Evolutionary conservation across 2,113 vertebrate genomes (phyloP).

Genomic region (Phyllostomus hastatus): DNA sequence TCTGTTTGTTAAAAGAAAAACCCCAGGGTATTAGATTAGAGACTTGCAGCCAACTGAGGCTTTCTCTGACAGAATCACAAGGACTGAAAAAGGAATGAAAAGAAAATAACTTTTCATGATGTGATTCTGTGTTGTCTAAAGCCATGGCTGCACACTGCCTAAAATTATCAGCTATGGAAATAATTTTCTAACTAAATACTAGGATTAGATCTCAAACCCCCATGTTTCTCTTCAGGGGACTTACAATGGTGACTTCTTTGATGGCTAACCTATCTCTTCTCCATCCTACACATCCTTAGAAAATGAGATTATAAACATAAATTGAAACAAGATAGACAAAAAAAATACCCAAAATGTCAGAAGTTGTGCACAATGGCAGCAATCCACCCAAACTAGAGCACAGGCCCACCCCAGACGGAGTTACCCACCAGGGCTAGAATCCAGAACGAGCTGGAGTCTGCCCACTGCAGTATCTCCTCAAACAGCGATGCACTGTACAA

Average conservation of each 20-base stretch:
- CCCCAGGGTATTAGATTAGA: not conserved
- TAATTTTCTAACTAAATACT: not conserved
- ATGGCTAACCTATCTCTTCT: not conserved
- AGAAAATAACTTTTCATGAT: not conserved
- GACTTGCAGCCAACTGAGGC: not conserved
- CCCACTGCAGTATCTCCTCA: not conserved
- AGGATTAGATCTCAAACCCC: not conserved
- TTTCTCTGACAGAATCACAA: conserved; percentile 9
- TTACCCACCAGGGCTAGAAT: not conserved
- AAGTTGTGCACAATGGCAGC: not conserved
- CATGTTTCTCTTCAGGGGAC: not conserved
- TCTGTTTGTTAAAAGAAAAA: conserved; percentile 3
- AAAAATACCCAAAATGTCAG: not conserved
- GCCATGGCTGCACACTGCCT: not conserved
- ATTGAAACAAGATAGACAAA: not conserved
- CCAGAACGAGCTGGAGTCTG: not conserved
- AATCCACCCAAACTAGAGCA: not conserved
- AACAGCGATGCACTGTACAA: not conserved
- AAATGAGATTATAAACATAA: conserved; percentile 14
- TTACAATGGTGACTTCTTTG: not conserved
- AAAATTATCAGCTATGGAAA: not conserved
- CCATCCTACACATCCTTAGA: not conserved
- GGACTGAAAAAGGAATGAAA: not conserved
- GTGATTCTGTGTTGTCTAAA: not conserved
- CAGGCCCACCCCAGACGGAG: not conserved